Percentiles rank a stretch among this genome's conserved stretches.
These are phyloP conservation scores for Alaudala cheleensis DNA, from an alignment of 2,113 vertebrate genomes.

Conservation along the genomic window DNA sequence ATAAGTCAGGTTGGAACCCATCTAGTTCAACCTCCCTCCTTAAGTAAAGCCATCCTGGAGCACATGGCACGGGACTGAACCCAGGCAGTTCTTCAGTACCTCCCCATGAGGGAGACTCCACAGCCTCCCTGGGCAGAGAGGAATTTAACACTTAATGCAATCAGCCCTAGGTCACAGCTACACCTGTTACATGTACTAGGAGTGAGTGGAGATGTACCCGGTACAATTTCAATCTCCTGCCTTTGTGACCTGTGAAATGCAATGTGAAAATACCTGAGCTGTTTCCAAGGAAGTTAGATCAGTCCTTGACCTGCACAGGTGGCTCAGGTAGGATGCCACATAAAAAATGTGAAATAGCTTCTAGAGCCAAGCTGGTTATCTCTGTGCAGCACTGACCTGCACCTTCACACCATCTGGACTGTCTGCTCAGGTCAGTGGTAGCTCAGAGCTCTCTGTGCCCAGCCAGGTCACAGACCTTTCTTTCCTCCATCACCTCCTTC, in stretches of 20 bases:
- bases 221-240: neutral
- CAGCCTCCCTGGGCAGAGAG: neutral
- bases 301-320: neutral
- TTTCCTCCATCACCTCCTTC: neutral
- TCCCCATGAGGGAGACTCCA: neutral
- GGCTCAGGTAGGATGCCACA: neutral
- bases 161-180: neutral
- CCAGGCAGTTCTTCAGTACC: neutral
- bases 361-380: neutral
- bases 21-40: neutral
- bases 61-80: fast-evolving
- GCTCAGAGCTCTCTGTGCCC: neutral
- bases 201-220: neutral
- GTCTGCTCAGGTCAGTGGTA: neutral
- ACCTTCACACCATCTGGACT: neutral
- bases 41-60: neutral
- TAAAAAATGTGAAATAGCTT: neutral
- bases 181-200: neutral
- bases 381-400: neutral
- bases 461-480: neutral
- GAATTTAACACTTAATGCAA: neutral
- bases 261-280: neutral
- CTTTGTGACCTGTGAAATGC: neutral
- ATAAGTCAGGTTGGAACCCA: neutral
- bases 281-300: neutral